These are phyloP conservation scores for Acanthochromis polyacanthus DNA, from an alignment of 2,113 vertebrate species.

Conservation along the genomic window DNA sequence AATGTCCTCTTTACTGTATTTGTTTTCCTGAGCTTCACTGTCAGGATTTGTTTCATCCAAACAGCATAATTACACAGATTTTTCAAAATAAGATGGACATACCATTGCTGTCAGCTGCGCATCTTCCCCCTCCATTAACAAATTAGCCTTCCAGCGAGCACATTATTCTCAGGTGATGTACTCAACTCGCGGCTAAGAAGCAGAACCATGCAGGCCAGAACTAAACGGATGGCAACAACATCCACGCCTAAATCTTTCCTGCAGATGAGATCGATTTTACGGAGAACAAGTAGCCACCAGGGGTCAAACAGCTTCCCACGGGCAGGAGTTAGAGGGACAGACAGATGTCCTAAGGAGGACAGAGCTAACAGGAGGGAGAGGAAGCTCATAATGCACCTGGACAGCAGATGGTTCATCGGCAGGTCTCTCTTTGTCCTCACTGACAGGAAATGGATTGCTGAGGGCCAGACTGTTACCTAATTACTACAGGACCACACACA, in stretches of 20 bases:
- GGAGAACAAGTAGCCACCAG: constrained; percentile 15
- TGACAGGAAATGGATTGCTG: constrained; percentile 78
- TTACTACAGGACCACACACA: constrained; percentile 63
- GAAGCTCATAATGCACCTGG: constrained; percentile 61
- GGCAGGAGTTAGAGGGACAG: constrained; percentile 32
- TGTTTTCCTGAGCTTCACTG: not conserved
- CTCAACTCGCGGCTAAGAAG: not conserved
- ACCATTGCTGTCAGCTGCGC: not conserved
- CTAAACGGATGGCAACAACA: constrained; percentile 31
- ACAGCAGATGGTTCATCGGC: constrained; percentile 80
- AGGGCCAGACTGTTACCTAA: constrained; percentile 72
- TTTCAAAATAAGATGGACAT: not conserved
- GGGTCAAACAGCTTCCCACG: constrained; percentile 42
- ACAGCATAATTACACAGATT: not conserved
- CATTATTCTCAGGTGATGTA: constrained; percentile 10
- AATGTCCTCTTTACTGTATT: not conserved
- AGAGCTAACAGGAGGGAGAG: constrained; percentile 31
- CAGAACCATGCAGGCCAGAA: constrained; percentile 4
- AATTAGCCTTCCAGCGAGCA: constrained; percentile 9
- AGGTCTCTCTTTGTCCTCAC: constrained; percentile 71
- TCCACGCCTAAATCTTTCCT: constrained; percentile 27
- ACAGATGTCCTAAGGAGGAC: constrained; percentile 30
- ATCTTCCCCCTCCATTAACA: constrained; percentile 5
- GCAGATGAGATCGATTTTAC: constrained; percentile 26
- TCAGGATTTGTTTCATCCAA: not conserved